phyloP scores from a whole-genome alignment of 1,140 invertebrate species.

The Carcinoscorpius rotundicauda region DNA sequence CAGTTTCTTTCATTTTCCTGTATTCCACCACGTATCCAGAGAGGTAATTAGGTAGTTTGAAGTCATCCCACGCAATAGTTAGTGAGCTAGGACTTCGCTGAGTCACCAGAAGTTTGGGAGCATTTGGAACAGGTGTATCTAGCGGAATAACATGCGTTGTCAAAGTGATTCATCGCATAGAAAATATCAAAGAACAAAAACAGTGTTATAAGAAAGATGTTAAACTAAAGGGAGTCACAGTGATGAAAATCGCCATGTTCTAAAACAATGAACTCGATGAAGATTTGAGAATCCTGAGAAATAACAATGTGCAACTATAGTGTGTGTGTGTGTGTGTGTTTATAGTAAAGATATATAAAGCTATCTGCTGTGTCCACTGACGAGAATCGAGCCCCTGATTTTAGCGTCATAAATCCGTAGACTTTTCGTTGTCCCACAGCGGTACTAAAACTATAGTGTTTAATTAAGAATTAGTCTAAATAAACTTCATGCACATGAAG shows the following conservation, averaged over 20 bases:
- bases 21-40: slow-evolving; percentile 25
- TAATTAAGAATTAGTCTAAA: no score
- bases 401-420: no score
- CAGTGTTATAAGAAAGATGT: background rate
- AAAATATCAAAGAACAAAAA: slow-evolving; percentile 2
- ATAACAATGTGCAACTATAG: background rate
- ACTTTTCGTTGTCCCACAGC: no score
- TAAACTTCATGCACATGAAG: no score
- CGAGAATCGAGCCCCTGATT: no score
- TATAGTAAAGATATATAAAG: no score
- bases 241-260: background rate
- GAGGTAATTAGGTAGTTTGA: slow-evolving; percentile 27
- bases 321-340: background rate
- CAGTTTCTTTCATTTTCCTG: slow-evolving; percentile 3
- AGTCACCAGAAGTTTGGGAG: slow-evolving; percentile 31
- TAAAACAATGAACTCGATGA: background rate
- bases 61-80: slow-evolving; percentile 34
- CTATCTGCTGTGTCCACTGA: no score
- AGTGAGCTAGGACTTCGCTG: slow-evolving; percentile 23
- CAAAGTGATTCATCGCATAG: background rate
- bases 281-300: background rate
- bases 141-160: background rate
- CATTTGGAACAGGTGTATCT: slow-evolving; percentile 12
- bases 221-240: background rate
- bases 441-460: no score